Base-by-base conservation (phyloP, 1,140 invertebrate genomes). In the Panagrolaimus sp. region DNA sequence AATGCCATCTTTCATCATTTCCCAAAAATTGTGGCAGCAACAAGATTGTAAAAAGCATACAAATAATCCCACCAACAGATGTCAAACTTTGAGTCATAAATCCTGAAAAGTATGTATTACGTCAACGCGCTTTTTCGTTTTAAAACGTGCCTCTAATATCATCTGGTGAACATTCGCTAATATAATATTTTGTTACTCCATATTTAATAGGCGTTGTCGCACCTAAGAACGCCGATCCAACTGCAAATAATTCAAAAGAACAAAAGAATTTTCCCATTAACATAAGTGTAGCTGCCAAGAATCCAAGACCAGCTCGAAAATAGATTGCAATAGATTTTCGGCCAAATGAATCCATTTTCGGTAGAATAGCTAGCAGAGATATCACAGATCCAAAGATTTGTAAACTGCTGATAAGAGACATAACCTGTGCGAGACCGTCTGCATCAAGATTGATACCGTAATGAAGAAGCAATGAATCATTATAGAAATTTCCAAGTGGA, bases 291-390 rank as follows among this genome's bases (percentile, higher is more conserved):
- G n/a, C 11, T 27, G 51, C 20, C 20, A 57, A 25, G n/a, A 27
- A 9, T 11, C 13, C 51, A 13, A 57, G 11, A 0, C 20, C 51
- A 1, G 20, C 27, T 57, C 51, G 20, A 27, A 57, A 13, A 13
- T 57, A 57, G 3, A 57, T 27, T 1, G 51, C 51, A n/a, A 57
- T 9, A 1, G 51, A 25, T 20, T 57, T 57, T 25, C 51, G 51
- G 13, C 51, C 51, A 9, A 11, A 57, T 14, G 51, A 25, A 57
- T 57, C 51, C 51, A 57, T 57, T 57, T 27, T 57, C 4, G 51
- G 51, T 4, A 57, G 9, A 2, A 57, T 20, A 1, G 20, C n/a
- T n/a, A 57, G 5, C 9, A 57, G 9, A 1, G 51, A 20, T 0
- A 57, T 0, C 4, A 57, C n/a, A 27, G 20, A 25, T 4, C 51